Evolutionary conservation across 1,140 invertebrate species (phyloP), one percentile per base, ranked within the genome.

Genomic region (Drosophila sulfurigaster): DNA sequence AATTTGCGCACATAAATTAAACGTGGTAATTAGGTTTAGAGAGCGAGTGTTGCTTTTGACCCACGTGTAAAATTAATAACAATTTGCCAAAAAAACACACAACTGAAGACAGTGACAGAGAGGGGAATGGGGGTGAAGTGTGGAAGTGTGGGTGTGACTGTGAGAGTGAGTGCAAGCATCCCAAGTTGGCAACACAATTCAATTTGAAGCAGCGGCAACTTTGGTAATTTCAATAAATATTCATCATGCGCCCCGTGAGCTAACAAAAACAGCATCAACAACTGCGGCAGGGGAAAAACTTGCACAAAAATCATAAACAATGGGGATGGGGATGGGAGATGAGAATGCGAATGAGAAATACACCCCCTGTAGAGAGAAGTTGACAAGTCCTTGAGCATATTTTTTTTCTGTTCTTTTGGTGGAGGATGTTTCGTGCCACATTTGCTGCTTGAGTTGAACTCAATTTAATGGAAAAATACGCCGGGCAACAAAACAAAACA

Each of bases 161-260:
- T 3, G 15, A 15, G 38, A 41, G 28, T 43, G 38, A 41, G 28
- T 51, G 63, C 28, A 48, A 46, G 56, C 73, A 83, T 87, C 83
- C 83, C 83, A 88, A 88, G 85, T 89, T 89, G 85, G 80, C 68
- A 89, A 81, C 85, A 89, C 85, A 89, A 89, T 89, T 89, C 85
- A 89, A 89, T 89, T 89, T 89, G 75, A 70, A 58, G 79, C 57
- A 80, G 74, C 80, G 54, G 66, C 85, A 88, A 88, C 81, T 89
- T 89, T 89, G 81, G 85, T 89, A 89, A 89, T 90, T 89, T 90
- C 85, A 90, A 89, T 89, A 89, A 89, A 89, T 89, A 89, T 89
- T 89, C 85, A 89, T 89, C 85, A 90, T 89, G 66, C 85, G 80
- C 77, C 77, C 78, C 75, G 85, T 89, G 77, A 78, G 59, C 68